phyloP scores from a whole-genome alignment of 1,140 invertebrate species.

The Rhyacophila brunnea region DNA sequence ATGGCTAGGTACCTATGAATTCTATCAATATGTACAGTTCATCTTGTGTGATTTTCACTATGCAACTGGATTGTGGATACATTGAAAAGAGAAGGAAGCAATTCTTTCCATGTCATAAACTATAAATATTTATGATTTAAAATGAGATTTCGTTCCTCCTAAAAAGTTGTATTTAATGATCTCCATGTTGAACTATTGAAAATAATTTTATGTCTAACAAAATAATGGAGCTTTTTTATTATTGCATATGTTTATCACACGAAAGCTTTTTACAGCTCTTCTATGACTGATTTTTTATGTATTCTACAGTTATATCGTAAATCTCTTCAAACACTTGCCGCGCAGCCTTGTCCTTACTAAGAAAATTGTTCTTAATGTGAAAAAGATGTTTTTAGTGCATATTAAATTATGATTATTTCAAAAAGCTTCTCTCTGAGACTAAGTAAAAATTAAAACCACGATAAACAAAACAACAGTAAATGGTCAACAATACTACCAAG shows the following conservation, averaged over 20 bases:
- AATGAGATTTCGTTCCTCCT: conserved; percentile 11
- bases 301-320: conserved; percentile 3
- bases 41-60: too few species aligned
- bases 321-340: neutral
- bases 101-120: conserved; percentile 14
- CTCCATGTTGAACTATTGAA: neutral
- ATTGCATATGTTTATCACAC: conserved; percentile 3
- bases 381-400: too few species aligned
- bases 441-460: too few species aligned
- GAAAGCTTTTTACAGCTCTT: neutral
- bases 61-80: neutral
- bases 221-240: conserved; percentile 5
- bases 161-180: conserved; percentile 13
- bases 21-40: too few species aligned
- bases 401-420: too few species aligned
- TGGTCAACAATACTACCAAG: too few species aligned
- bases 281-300: conserved; percentile 9
- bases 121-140: conserved; percentile 25
- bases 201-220: too few species aligned
- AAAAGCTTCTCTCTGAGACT: too few species aligned
- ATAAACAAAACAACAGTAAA: too few species aligned
- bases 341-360: neutral
- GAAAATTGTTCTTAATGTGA: too few species aligned
- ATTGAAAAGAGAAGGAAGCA: conserved; percentile 8
- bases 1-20: too few species aligned